Base-by-base conservation (phyloP, 2,797 vertebrate species). In the Pempheris klunzingeri region DNA sequence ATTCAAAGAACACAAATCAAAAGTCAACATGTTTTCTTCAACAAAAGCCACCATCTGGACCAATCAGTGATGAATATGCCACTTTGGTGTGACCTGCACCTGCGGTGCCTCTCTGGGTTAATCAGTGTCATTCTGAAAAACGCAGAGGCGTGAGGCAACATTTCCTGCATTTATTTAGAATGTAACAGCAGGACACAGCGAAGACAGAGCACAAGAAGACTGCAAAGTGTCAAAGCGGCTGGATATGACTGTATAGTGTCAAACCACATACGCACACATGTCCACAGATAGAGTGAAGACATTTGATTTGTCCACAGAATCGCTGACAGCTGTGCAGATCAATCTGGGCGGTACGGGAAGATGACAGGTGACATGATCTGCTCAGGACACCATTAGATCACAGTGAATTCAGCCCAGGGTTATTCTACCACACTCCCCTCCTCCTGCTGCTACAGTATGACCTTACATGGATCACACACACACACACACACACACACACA, bases 351-450 rank as follows among this genome's bases (percentile, higher is more conserved):
- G 77, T 30, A 68, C 10, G 7, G 28, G 67, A 59, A 78, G 66
- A 66, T 82, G 81, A 81, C 87, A 85, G 86, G 81, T 83, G 88
- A 91, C 66, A 79, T 63, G 74, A 88, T 90, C 84, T 59, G 54
- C 81, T 78, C 77, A 73, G 60, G 78, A 87, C 81, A 58, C 61
- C 66, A 28, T 26, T 39, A 85, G 82, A 88, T 90, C 69, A 72
- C 58, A 55, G 79, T 83, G 77, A 87, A 87, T 87, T 60, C 61
- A 79, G 75, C 64, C 77, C 38, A 4, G 79, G 85, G 84, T 82
- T 81, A 82, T 73, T 60, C 41, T 11, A n/a, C 38, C 13, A n/a
- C 44, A 15, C 20, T 6, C 41, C 38, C 34, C 74, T 55, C 24
- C 39, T 43, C 22, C 66, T 59, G 10, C 69, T 2, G 5, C 28